These are phyloP conservation scores for Spilarctia lutea DNA, from an alignment of 2,888 invertebrate species.

Conservation along the genomic window DNA sequence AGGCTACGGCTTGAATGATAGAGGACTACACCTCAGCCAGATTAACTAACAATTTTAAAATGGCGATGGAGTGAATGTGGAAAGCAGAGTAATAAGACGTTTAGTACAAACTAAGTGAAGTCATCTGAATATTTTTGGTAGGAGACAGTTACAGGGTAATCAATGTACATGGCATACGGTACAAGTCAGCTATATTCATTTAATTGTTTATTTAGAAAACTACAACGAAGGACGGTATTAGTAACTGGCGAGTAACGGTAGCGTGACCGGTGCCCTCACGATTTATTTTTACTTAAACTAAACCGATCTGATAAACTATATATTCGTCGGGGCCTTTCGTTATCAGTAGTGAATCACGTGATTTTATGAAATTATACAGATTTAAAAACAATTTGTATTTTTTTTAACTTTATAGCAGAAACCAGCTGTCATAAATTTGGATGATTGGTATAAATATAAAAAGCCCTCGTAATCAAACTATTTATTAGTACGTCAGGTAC, in stretches of 20 bases:
- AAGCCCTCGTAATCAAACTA: not conserved
- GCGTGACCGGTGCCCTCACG: not conserved
- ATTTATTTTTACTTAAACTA: constrained; percentile 1
- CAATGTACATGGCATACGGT: not conserved
- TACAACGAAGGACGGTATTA: not conserved
- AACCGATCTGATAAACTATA: constrained; percentile 3
- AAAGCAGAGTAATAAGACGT: too few relatives aligned
- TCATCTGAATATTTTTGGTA: not conserved
- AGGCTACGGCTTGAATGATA: too few relatives aligned
- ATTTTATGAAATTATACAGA: not conserved
- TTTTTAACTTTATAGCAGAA: not conserved
- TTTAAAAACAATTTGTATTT: not conserved
- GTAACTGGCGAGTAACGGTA: not conserved
- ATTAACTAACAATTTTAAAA: too few relatives aligned
- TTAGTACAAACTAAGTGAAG: not conserved
- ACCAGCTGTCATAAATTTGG: not conserved
- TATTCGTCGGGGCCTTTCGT: constrained; percentile 2
- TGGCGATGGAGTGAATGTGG: too few relatives aligned
- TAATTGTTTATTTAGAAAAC: not conserved
- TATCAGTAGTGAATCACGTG: not conserved
- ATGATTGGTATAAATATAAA: not conserved
- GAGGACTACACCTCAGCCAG: too few relatives aligned
- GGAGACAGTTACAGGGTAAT: too few relatives aligned
- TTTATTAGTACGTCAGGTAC: not conserved
- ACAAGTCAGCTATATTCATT: not conserved